These are phyloP conservation scores for Lordiphosa stackelbergi DNA, from an alignment of 1,140 invertebrate genomes.

Conservation along the genomic window DNA sequence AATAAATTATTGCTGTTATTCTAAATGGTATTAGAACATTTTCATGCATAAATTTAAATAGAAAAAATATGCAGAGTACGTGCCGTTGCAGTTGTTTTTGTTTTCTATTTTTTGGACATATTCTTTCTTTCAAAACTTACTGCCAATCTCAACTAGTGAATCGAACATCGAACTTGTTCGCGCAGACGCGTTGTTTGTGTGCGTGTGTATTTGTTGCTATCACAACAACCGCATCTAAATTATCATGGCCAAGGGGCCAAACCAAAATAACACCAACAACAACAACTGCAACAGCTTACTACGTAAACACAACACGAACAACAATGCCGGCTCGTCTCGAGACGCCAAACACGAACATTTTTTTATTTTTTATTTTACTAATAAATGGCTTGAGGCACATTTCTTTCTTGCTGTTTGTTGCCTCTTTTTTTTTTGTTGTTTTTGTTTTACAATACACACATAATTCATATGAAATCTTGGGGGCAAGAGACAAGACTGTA, in stretches of 20 bases:
- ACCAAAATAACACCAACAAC: slow-evolving; percentile 18
- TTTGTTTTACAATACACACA: slow-evolving; percentile 38
- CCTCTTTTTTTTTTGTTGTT: no score
- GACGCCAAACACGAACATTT: slow-evolving; percentile 54
- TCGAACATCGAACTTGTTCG: slow-evolving; percentile 66
- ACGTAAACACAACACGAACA: slow-evolving; percentile 63
- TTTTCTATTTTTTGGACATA: no score
- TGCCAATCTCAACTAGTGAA: slow-evolving; percentile 1
- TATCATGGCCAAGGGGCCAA: slow-evolving; percentile 33
- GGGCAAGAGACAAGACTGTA: not conserved
- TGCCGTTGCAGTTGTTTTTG: not conserved
- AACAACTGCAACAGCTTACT: slow-evolving; percentile 56
- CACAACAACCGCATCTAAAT: slow-evolving; percentile 52
- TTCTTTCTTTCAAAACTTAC: no score
- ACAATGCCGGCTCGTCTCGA: slow-evolving; percentile 33
- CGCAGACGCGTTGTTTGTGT: slow-evolving; percentile 18
- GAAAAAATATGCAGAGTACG: slow-evolving; percentile 16
- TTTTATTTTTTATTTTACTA: slow-evolving; percentile 54
- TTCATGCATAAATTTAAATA: slow-evolving; percentile 68
- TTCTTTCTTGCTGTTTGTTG: slow-evolving; percentile 41
- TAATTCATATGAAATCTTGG: slow-evolving; percentile 53
- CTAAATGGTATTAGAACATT: slow-evolving; percentile 73
- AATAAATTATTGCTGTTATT: slow-evolving; percentile 74
- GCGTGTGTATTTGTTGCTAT: slow-evolving; percentile 38
- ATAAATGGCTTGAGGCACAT: slow-evolving; percentile 38